Evolutionary conservation across 2,113 vertebrate genomes (phyloP), one percentile per base, ranked within the genome.

Genomic region (Epinephelus lanceolatus): DNA sequence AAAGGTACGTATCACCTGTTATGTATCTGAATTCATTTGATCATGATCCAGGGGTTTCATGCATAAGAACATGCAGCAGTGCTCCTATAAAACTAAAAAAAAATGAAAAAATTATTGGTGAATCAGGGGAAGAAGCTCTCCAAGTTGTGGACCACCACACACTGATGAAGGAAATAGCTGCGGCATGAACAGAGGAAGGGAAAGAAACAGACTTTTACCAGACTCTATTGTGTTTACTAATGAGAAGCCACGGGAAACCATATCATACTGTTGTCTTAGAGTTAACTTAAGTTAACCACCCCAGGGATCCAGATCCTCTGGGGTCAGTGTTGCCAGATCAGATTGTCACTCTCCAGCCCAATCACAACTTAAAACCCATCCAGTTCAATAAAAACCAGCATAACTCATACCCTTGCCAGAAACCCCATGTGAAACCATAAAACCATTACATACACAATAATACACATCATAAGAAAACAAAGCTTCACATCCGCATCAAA

Each of bases 1-100:
- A 79, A 99, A 98, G 98, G 98, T 99, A 92, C 7, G 93, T 80
- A 49, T n/a, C 15, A 12, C n/a, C 8, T 5, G 30, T 30, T 30
- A n/a, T 17, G 47, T 9, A 52, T 30, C 9, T 33, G 25, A 69
- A 51, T 8, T 33, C 0, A 19, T 52, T 52, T 37, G 37, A 30
- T 6, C 45, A 1, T 14, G 49, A 53, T 45, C n/a, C 1, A 21
- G 19, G 55, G 37, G 25, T 33, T 62, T 51, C 7, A 61, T n/a
- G 57, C 13, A 51, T 18, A 51, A 49, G 71, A 61, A 55, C 60
- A 65, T 57, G 53, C 30, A 61, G 68, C 78, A 84, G 45, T 81
- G 77, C 45, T 82, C 72, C 78, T 78, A 45, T 83, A 81, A 89
- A 84, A 76, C 62, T 73, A 8, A 30, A 23, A 63, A 2, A 2